Evolutionary conservation across 2,113 vertebrate species (phyloP), one percentile per base, ranked within the genome.

Genomic region (Rhodinocichla rosea): DNA sequence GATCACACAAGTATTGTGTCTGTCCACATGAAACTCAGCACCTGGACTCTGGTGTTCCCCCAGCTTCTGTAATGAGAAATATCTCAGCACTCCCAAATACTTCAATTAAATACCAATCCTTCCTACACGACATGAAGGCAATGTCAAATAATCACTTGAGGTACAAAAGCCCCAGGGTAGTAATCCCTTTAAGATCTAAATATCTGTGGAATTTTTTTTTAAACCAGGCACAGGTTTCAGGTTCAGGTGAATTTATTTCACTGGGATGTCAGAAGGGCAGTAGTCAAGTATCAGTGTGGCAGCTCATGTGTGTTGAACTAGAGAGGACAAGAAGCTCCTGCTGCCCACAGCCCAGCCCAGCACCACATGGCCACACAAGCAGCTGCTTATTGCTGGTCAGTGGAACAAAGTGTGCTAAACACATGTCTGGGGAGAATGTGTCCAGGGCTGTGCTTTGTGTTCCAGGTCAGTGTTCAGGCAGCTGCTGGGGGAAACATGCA

Each of bases 11-110:
- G 21, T 18, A 12, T 75, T 81, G 16, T 74, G 42, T 52, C 35
- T 86, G 22, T 49, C 37, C 3, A 2, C 0, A 0, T 55, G 23
- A 75, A 92, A 44, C 65, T 39, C 0, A 0, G 21, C 63, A 40
- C 11, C 39, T 85, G 62, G 40, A 49, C 42, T 65, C 57, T 62
- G 45, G 21, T 1, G 7, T 89, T 70, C 13, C 39, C 39, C 13
- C 30, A 47, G 50, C 5, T 33, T 39, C 45, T 92, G 11, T 63
- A 57, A 93, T 30, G 27, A 87, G 27, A 63, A 93, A 65, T 81
- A 94, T 28, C 55, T 86, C 59, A 95, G 42, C 30, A 26, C 15
- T 53, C 33, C 14, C 22, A 83, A 74, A 67, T 42, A 33, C 16
- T 86, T 63, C 24, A 75, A 33, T 83, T 71, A 74, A 79, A 75